Conservation (phyloP, 2,888 invertebrate genomes). For the Acronicta aceris region DNA sequence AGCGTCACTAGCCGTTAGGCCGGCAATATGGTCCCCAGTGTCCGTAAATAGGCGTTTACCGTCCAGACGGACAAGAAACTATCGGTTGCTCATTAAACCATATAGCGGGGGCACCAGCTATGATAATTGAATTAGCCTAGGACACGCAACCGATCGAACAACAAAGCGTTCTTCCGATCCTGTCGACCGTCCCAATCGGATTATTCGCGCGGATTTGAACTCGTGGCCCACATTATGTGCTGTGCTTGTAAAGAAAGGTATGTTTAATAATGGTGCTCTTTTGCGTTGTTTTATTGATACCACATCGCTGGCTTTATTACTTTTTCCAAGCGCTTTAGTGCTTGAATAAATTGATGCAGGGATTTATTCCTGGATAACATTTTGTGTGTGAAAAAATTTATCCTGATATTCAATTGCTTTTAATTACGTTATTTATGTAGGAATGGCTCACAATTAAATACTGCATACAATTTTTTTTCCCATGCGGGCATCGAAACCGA, state of each 20-base stretch:
- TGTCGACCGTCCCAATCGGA: constrained; percentile 77
- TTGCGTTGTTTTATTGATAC: constrained; percentile 16
- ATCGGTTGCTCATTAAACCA: constrained; percentile 45
- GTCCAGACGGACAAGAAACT: constrained; percentile 40
- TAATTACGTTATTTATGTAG: too few relatives aligned
- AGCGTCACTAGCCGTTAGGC: constrained; percentile 22
- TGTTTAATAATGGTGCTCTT: constrained; percentile 40
- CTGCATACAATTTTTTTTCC: too few relatives aligned
- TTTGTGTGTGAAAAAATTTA: too few relatives aligned
- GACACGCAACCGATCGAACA: constrained; percentile 72
- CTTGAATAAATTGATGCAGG: background rate
- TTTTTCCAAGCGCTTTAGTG: background rate
- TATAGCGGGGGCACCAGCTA: constrained; percentile 59
- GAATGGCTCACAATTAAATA: too few relatives aligned
- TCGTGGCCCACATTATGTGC: constrained; percentile 68
- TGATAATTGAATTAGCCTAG: constrained; percentile 80
- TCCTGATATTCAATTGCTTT: too few relatives aligned
- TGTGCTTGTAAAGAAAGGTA: constrained; percentile 32
- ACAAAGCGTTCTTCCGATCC: constrained; percentile 75
- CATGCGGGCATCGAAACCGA: too few relatives aligned
- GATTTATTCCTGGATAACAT: too few relatives aligned
- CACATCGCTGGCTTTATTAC: constrained; percentile 9
- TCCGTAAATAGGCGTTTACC: constrained; percentile 44
- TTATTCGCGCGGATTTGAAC: constrained; percentile 82
- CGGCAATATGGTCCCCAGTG: constrained; percentile 19